Evolutionary conservation across 2,888 invertebrate genomes (phyloP), one percentile per base, ranked within the genome.

Genomic region (Dolomedes plantarius): DNA sequence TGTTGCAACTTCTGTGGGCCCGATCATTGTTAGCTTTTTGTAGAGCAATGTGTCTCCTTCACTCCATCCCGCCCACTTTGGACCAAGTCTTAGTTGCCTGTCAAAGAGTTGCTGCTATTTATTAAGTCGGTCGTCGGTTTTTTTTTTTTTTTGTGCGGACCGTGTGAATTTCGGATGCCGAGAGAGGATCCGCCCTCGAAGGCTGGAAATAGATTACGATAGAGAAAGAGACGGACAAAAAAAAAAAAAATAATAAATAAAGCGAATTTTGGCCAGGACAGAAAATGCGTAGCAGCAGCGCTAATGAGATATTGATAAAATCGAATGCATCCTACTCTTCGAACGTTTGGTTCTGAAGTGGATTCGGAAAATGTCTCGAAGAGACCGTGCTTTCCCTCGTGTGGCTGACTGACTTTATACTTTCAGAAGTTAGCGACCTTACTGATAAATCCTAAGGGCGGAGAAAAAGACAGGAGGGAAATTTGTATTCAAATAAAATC

Each of bases 101-200:
- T 56, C 56, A 56, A 56, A 56, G 56, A 56, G 56, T 56, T 56
- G 56, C 56, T 56, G 56, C 56, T 23, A 56, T 56, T 6, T 56
- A 56, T 56, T 23, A 56, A 23, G 23, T 16, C 46, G 2, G 11
- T 46, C 46, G 23, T 23, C 23, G 5, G 23, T 46, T 46, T 46
- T 46, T 46, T 46, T 16, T n/a, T 46, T 19, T 56, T 56, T 56
- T 23, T 23, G 3, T 3, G n/a, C 23, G 16, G 56, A 56, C 56
- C 56, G 23, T 56, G 56, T 56, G 56, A 56, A 56, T 56, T 56
- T 46, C 11, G 46, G 16, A 46, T 46, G 46, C 46, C 16, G 2
- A 16, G 41, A 23, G 56, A 5, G 23, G 19, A 23, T 56, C 56
- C 56, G 56, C 56, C 56, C 56, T 56, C 56, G 23, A 56, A n/a